phyloP scores from a whole-genome alignment of 2,797 vertebrate species.

The Sebastes nivosus region DNA sequence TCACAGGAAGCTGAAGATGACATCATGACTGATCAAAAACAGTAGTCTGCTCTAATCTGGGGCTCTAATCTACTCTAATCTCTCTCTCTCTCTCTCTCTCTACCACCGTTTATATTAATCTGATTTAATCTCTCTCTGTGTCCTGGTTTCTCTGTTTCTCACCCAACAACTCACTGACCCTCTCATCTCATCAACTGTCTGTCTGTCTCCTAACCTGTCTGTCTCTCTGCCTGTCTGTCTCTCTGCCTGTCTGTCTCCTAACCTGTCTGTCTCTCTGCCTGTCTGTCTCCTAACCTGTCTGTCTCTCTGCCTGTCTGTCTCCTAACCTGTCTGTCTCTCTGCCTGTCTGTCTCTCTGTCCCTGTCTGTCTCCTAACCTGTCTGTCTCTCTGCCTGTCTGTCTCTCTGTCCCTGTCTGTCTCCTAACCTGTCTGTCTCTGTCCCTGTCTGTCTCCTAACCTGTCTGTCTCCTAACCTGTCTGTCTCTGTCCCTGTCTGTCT shows the following conservation, averaged over 20 bases:
- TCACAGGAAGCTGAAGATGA: not conserved
- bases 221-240: no score
- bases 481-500: no score
- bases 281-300: not conserved
- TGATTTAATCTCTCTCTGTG: constrained; percentile 31
- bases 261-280: no score
- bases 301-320: not conserved
- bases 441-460: no score
- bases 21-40: not conserved
- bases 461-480: no score
- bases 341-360: constrained; percentile 5
- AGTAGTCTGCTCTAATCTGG: not conserved
- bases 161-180: no score
- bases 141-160: constrained; percentile 9
- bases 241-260: no score
- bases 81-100: constrained; percentile 13
- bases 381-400: not conserved
- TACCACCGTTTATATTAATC: constrained; percentile 27
- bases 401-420: constrained; percentile 18
- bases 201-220: not conserved
- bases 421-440: no score
- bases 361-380: not conserved
- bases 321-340: not conserved
- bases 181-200: not conserved
- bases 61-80: constrained; percentile 36